These are phyloP conservation scores for Eupithecia pulchellata DNA, from an alignment of 2,888 invertebrate species.

Conservation along the genomic window DNA sequence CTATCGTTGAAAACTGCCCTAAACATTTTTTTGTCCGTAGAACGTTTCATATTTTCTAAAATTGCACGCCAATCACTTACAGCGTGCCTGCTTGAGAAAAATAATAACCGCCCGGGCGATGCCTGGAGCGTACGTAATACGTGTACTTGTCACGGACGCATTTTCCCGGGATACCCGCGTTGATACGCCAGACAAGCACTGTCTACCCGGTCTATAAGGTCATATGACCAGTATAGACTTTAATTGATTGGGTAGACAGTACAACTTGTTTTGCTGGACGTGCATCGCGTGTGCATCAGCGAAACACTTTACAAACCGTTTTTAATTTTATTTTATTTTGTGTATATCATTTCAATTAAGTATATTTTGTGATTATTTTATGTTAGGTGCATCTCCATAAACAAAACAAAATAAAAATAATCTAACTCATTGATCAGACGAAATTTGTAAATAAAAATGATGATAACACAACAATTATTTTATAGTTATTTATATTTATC, in stretches of 20 bases:
- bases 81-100: slow-evolving; percentile 44
- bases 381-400: too few relatives aligned
- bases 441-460: too few relatives aligned
- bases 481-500: too few relatives aligned
- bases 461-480: too few relatives aligned
- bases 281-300: not conserved
- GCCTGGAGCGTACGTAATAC: slow-evolving; percentile 43
- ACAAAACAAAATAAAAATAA: too few relatives aligned
- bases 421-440: not conserved
- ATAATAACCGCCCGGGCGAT: slow-evolving; percentile 39
- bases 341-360: too few relatives aligned
- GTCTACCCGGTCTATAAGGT: too few relatives aligned
- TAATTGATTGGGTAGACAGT: not conserved
- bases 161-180: slow-evolving; percentile 42
- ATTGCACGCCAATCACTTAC: slow-evolving; percentile 49
- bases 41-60: slow-evolving; percentile 29
- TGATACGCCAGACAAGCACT: not conserved
- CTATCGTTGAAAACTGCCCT: slow-evolving; percentile 18
- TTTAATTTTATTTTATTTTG: too few relatives aligned
- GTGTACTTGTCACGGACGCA: slow-evolving; percentile 47
- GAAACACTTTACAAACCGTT: too few relatives aligned
- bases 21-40: slow-evolving; percentile 24
- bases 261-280: too few relatives aligned
- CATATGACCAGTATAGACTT: too few relatives aligned
- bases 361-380: too few relatives aligned